phyloP scores from a whole-genome alignment of 2,113 vertebrate genomes.

The Lagenorhynchus albirostris region DNA sequence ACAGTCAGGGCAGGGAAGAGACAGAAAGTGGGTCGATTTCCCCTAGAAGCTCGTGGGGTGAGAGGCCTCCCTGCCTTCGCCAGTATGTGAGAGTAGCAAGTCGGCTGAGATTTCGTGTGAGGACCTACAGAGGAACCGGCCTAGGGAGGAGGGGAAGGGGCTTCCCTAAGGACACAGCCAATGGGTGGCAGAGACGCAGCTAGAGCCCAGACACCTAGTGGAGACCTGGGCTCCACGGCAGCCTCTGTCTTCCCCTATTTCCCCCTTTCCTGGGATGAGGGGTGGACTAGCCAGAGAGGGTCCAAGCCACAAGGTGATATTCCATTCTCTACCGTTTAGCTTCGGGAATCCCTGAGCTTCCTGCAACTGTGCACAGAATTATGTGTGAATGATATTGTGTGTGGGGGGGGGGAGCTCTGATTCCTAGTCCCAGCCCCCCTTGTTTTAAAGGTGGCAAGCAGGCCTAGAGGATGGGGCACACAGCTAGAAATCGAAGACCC shows the following conservation, averaged over 20 bases:
- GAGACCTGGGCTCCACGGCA: fast-evolving
- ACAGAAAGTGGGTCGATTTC: neutral
- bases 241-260: too few relatives aligned
- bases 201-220: neutral
- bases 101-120: neutral
- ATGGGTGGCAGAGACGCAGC: neutral
- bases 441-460: neutral
- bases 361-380: neutral
- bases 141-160: neutral
- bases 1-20: neutral
- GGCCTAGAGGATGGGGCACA: neutral
- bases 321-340: neutral
- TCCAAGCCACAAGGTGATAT: neutral
- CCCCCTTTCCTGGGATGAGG: neutral
- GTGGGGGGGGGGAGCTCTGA: fast-evolving
- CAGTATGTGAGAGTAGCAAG: neutral
- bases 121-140: neutral
- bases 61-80: neutral
- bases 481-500: neutral
- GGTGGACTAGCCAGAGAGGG: neutral
- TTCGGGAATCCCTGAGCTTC: neutral
- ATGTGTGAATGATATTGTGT: neutral
- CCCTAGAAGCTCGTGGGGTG: neutral
- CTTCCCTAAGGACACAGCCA: neutral
- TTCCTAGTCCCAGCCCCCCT: neutral